Evolutionary conservation across 2,797 vertebrate genomes (phyloP).

Genomic region (Thripadectes ignobilis): DNA sequence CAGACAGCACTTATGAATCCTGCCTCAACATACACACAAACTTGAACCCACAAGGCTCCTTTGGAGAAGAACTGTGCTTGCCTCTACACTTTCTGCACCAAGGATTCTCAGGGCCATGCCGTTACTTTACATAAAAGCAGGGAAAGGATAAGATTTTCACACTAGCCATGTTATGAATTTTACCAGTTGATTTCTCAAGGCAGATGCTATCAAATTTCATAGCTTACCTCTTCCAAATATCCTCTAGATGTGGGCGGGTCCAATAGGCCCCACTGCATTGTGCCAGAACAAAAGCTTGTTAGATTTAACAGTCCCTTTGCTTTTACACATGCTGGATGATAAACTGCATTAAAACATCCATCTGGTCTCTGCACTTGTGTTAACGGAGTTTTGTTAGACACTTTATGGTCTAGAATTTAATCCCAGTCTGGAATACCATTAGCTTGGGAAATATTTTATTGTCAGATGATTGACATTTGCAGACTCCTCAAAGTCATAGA

Average conservation of each 20-base stretch:
- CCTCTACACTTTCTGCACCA: neutral
- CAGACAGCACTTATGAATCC: neutral
- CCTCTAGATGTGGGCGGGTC: neutral
- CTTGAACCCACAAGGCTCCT: neutral
- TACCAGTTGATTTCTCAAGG: neutral
- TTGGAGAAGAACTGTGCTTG: neutral
- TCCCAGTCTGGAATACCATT: neutral
- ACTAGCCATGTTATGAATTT: neutral
- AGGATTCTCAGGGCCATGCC: accelerated
- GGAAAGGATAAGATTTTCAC: neutral
- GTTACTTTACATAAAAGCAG: neutral
- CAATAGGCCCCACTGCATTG: neutral
- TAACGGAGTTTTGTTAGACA: neutral
- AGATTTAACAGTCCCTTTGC: neutral
- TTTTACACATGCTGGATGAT: neutral
- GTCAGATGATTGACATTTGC: neutral
- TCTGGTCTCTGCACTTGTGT: neutral
- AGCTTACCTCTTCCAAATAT: neutral
- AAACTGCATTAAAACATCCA: neutral
- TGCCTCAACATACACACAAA: neutral
- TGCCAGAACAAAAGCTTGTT: neutral
- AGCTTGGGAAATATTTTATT: neutral
- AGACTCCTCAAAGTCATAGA: neutral
- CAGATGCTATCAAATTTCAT: neutral
- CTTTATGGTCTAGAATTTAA: neutral